Conservation (phyloP, 2,888 invertebrate species). For the Nycteola revayana region DNA sequence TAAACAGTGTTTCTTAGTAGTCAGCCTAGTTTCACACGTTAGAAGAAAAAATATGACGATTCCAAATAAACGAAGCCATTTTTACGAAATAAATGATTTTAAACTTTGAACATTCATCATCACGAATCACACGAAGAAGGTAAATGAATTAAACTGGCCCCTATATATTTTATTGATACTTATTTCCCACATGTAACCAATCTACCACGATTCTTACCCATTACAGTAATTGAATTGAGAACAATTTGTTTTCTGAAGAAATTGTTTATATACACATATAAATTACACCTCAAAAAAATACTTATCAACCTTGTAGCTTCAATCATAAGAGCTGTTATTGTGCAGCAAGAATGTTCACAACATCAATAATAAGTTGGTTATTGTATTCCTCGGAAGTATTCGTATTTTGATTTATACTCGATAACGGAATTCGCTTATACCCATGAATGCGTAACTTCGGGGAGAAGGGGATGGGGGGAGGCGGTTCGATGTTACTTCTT, state of each 20-base stretch:
- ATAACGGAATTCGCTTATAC: constrained; percentile 37
- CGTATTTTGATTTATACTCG: constrained; percentile 42
- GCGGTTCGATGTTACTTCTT: constrained; percentile 35
- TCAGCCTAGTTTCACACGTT: too few species aligned
- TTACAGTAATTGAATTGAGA: constrained; percentile 56
- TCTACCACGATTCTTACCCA: constrained; percentile 36
- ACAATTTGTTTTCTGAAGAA: constrained; percentile 58
- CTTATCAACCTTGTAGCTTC: constrained; percentile 5
- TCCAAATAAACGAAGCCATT: too few species aligned
- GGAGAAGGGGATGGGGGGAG: constrained; percentile 24
- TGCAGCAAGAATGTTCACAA: constrained; percentile 6
- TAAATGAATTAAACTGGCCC: too few species aligned
- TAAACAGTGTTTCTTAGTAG: too few species aligned
- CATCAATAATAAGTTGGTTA: constrained; percentile 10
- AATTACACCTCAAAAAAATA: constrained; percentile 1
- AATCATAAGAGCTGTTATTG: constrained; percentile 18
- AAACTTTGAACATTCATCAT: too few species aligned
- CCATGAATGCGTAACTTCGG: constrained; percentile 32
- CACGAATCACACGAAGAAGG: too few species aligned
- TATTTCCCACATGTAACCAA: constrained; percentile 3
- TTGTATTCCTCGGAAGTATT: constrained; percentile 30
- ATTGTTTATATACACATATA: constrained; percentile 49
- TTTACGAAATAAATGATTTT: too few species aligned
- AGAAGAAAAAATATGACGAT: too few species aligned
- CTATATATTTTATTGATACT: too few species aligned